Evolutionary conservation across 2,888 invertebrate species (phyloP).

Genomic region (Tenodera sinensis): DNA sequence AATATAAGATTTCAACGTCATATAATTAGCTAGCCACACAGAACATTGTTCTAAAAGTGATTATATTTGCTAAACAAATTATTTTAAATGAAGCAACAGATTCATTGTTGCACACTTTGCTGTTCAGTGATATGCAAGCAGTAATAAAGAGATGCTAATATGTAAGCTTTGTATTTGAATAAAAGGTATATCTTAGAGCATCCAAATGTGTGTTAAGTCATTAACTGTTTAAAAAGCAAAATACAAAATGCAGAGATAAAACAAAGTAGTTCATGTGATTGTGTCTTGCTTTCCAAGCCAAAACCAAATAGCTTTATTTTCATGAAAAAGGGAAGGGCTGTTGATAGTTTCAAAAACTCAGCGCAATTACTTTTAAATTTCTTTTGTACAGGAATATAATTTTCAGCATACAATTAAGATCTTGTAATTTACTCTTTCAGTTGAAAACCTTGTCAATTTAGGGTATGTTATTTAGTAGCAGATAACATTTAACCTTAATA

Average conservation of each 20-base stretch:
- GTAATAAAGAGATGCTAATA: neutral
- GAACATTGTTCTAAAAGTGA: neutral
- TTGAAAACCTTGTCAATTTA: too few species aligned
- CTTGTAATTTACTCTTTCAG: too few species aligned
- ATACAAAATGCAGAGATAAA: neutral
- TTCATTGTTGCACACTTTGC: neutral
- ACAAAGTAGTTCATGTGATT: neutral
- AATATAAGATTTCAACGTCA: neutral
- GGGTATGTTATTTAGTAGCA: too few species aligned
- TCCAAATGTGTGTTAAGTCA: slow-evolving; percentile 5
- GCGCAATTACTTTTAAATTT: too few species aligned
- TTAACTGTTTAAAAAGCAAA: neutral
- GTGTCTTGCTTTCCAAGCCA: neutral
- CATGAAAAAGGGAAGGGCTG: neutral
- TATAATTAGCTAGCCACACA: neutral
- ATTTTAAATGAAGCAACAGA: neutral
- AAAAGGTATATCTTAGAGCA: neutral
- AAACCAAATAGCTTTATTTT: neutral
- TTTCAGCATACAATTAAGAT: too few species aligned
- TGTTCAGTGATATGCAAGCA: neutral
- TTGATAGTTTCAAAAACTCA: too few species aligned
- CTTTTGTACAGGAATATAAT: too few species aligned
- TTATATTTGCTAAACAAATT: neutral
- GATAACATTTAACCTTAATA: too few species aligned
- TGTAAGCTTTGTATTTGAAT: slow-evolving; percentile 1